Base-by-base conservation (phyloP, 2,113 vertebrate species). In the Lathamus discolor region DNA sequence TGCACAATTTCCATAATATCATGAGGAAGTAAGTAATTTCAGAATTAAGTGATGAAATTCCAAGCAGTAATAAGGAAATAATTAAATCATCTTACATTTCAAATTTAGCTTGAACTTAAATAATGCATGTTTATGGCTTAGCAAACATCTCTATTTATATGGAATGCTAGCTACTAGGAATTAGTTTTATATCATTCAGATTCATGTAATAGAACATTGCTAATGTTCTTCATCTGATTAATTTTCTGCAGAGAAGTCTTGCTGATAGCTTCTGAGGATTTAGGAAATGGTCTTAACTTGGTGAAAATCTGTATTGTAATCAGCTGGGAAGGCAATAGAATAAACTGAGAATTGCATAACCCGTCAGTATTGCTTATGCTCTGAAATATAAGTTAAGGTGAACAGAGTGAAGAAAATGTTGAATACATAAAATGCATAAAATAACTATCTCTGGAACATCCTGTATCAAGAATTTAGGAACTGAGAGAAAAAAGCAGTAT, bases 291-390 rank as follows among this genome's bases (percentile, higher is more conserved):
- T 86, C 81, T 68, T 72, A 37, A 75, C 83, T 88, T 78, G 43
- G n/a, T 89, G 74, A 80, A 86, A 84, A 92, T 91, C 77, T 64
- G 46, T 67, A 39, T 52, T 91, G 73, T 70, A 74, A 84, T 93
- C 88, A 84, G 28, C 54, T 89, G 86, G 75, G 81, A 86, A 89
- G 93, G 61, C 64, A 66, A 29, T 22, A 69, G 57, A 83, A 59
- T 57, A 72, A 92, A 86, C 57, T 92, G 76, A 75, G 83, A 82
- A 79, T 83, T 74, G 22, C 23, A n/a, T 44, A 79, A 74, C 29
- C 64, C 52, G 37, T 68, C 52, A 35, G 4, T 31, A 7, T 86
- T 51, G 41, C 37, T 92, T n/a, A 54, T 33, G 49, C 83, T 80
- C 44, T 51, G 55, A 86, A 54, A 74, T 57, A 63, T 31, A 69